Base-by-base conservation (phyloP, 1,140 invertebrate genomes). In the Littorina saxatilis region DNA sequence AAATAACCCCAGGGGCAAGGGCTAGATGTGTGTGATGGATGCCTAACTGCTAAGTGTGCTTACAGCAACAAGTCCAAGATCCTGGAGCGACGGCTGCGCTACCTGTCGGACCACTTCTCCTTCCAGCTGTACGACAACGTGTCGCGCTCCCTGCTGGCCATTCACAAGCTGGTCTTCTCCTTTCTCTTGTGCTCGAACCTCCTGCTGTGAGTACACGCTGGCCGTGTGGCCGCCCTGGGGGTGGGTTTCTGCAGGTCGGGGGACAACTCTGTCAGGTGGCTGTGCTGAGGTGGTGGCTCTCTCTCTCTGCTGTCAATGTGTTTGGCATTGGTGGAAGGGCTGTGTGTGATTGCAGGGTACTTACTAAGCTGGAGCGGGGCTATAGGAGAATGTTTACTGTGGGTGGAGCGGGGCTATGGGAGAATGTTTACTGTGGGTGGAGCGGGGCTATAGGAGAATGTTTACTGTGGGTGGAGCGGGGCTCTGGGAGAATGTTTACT, bases 51-150 rank as follows among this genome's bases (percentile, higher is more conserved):
- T 23, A 43, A 61, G 68, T 79, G 29, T 83, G 77, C 68, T 66
- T 95, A 95, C 89, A 93, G 93, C 85, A 92, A 93, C 88, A 93
- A 93, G 85, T 92, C 92, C 11, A 93, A 92, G 86, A 92, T 92
- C 76, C 82, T 93, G 63, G 92, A 93, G 76, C 83, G 89, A 63
- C 88, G 92, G 4, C 83, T 93, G 15, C 88, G 90, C 29, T 92
- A 93, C 81, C 83, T 93, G 74, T 90, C 88, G 72, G 91, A 93
- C 82, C 89, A 93, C 85, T 93, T 93, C 87, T 88, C 91, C 70
- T 92, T 88, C 78, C 92, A 91, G 75, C 84, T 93, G 37, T 93
- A 92, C 80, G 90, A 91, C 82, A 93, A 93, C 88, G 89, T 93
- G 39, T 89, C 91, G 77, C 86, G 92, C 58, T 93, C 92, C 52